Conservation (phyloP, 37 sponge, comb jelly and placozoan species). For the Crambe crambe region DNA sequence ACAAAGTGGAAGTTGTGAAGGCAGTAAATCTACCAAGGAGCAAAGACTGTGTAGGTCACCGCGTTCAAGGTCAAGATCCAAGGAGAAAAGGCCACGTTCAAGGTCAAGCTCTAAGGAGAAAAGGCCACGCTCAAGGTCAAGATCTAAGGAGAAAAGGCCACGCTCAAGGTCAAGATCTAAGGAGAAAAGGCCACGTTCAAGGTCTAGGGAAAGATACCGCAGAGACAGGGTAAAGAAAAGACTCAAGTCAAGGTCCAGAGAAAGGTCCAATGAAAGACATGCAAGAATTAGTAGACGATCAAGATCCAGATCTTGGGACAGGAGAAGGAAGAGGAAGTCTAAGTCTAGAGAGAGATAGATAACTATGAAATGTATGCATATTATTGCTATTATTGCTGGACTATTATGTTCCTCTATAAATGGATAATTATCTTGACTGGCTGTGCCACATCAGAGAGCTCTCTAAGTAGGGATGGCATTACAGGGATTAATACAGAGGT, state of each 20-base stretch:
- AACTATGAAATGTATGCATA: too few species aligned
- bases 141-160: background rate
- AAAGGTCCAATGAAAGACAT: background rate
- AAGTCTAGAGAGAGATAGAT: too few species aligned
- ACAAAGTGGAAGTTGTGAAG: background rate
- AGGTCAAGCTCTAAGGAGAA: background rate
- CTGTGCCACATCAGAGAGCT: too few species aligned
- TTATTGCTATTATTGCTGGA: too few species aligned
- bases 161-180: background rate
- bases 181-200: background rate
- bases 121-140: background rate
- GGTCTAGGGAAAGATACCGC: background rate
- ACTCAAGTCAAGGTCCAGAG: background rate
- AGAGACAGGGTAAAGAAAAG: background rate
- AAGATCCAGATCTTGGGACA: too few species aligned
- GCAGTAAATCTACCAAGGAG: background rate
- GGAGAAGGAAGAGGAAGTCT: too few species aligned
- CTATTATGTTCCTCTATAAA: too few species aligned
- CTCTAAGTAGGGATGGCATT: too few species aligned
- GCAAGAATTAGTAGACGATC: too few species aligned
- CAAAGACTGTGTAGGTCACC: background rate
- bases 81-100: background rate
- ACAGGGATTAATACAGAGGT: too few species aligned
- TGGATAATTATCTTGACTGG: too few species aligned
- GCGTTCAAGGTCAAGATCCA: slow-evolving; percentile 1